Evolutionary conservation across 2,797 vertebrate genomes (phyloP), one percentile per base, ranked within the genome.

Genomic region (Chelon labrosus): DNA sequence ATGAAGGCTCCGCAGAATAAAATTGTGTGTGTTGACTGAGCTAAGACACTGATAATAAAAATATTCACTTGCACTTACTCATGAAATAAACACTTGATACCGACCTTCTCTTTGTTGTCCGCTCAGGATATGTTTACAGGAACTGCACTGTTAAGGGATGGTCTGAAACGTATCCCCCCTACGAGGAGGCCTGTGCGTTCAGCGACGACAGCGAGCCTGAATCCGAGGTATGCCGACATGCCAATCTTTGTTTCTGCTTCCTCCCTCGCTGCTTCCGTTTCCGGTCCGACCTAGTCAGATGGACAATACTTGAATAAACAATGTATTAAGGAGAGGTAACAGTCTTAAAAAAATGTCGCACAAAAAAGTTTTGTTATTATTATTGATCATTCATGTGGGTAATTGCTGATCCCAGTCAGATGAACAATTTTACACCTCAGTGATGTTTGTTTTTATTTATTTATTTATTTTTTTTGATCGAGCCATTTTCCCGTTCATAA

Each of bases 151-250:
- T 27, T 1, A 85, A 89, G 0, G 92, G 94, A 55, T 97, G 96
- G 96, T 95, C 94, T 37, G 95, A 96, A 14, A 93, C 94, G 1
- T 95, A 93, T 58, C 96, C 96, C 5, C 70, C 94, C 0, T 97
- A 96, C 17, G 83, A 92, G 0, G 59, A 94, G 14, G 95, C 95
- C 70, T 97, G 96, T 54, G 79, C 84, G 0, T 94, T 97, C 75
- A 93, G 90, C 44, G 93, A 96, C 11, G 90, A 92, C 38, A 88
- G 85, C 3, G 95, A 89, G 19, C 91, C 94, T 1, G 95, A 95
- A 73, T 93, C 93, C 17, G 94, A 95, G 95, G 96, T 97, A 83
- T 3, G 65, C 31, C 73, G 25, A 70, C 37, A 49, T 17, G 17
- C 79, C 74, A 79, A 19, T 70, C 70, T 49, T 70, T 47, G 61